Base-by-base conservation (phyloP, 2,888 invertebrate genomes). In the Catonia carolina region DNA sequence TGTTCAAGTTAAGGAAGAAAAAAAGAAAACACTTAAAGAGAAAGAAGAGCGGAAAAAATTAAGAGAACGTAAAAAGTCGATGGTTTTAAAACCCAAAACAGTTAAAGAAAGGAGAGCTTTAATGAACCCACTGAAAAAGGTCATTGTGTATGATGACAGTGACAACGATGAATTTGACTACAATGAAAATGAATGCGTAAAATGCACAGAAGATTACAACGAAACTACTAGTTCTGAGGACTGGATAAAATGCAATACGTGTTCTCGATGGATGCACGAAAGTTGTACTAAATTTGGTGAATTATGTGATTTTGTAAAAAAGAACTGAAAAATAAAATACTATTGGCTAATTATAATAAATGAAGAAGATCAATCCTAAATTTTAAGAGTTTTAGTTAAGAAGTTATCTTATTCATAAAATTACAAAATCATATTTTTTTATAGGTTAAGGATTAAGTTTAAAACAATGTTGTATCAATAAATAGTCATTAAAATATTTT, bases 201-300 rank as follows among this genome's bases (percentile, higher is more conserved):
- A 42, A 6, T 53, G 53, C 31, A 14, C 6, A n/a, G 53, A 53
- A 20, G 22, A 53, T 20, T 42, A 53, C 42, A 42, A 53, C 12
- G 42, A 53, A 27, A 39, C 39, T 3, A 53, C 2, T 17, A 39
- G 31, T 22, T 1, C 2, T n/a, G 53, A 53, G 6, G 53, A 53
- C 42, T 42, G 53, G 53, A 48, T 48, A 1, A 53, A 53, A 39
- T 53, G 53, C 17, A 17, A 14, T 14, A 18, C 23, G 15, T 53
- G 42, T 31, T 53, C 42, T 42, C 53, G 41, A n/a, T 53, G 53
- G 53, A 22, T 39, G 18, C 53, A 53, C 17, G 53, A 53, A 20
- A 23, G 10, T 7, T 53, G 53, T 31, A 39, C 53, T 14, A 2
- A 20, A 42, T 53, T 53, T 53, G 23, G 17, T 17, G 14, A 53